Evolutionary conservation across 2,113 vertebrate genomes (phyloP), one percentile per base, ranked within the genome.

Genomic region (Hemibagrus wyckioides): DNA sequence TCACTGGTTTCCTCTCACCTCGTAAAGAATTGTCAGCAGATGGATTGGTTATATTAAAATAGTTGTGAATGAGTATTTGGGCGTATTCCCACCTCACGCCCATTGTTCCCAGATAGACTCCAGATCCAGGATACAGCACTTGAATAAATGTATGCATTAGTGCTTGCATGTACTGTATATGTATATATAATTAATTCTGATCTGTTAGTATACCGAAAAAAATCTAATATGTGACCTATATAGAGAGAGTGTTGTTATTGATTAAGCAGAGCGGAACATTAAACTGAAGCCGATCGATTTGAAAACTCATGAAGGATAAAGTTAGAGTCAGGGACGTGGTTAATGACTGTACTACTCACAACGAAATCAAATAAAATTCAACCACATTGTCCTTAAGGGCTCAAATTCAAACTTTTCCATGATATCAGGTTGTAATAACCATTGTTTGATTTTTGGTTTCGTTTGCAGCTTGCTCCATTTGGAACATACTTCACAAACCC

Each of bases 361-460:
- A 48, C 25, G 41, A 75, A 75, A 48, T 28, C 69, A 15, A 48
- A 15, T 1, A 28, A 54, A 79, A 56, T 21, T 4, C 30, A 56
- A 56, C 19, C 30, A 56, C 52, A 23, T 23, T 57, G 50, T 56
- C 50, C 25, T 48, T 30, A 79, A 15, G 17, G 30, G 75, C 4
- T 41, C 10, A 81, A 81, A 59, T 81, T 81, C 33, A 25, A 81
- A 59, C 23, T 81, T 59, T 41, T 39, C 25, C 33, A 39, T 28
- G 54, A 81, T 10, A 59, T 41, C 52, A 39, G 79, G 54, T 28
- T 81, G 79, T 81, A 82, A 89, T 36, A 8, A 65, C 23, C 23
- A 30, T 50, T 67, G 75, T 88, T 86, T 88, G 82, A 83, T 84
- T 80, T 61, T 52, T 71, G 50, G 54, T 54, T 59, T 71, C 73